Conservation (phyloP, 2,888 invertebrate species). For the Dicyrtomina minuta region DNA sequence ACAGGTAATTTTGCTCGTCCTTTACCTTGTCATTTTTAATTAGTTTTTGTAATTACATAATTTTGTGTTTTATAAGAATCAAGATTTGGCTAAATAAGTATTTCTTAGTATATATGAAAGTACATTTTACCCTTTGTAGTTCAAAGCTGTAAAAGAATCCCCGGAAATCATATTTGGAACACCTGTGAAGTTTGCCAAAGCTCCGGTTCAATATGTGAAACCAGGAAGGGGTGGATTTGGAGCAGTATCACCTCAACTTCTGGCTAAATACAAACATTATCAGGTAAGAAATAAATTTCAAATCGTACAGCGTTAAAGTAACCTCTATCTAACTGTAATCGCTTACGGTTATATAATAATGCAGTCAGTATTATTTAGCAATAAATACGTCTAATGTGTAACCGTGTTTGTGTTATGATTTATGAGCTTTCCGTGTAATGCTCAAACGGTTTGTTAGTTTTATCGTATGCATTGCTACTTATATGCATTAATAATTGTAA, state of each 20-base stretch:
- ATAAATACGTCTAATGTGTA: too few species aligned
- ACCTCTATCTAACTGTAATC: neutral
- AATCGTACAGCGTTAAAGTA: too few species aligned
- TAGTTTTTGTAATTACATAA: too few species aligned
- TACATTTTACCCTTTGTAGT: conserved; percentile 5
- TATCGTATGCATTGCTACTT: too few species aligned
- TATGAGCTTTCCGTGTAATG: too few species aligned
- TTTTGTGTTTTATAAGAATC: too few species aligned
- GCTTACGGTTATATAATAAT: neutral
- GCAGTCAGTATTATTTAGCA: neutral
- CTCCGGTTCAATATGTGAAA: neutral
- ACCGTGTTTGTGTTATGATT: too few species aligned
- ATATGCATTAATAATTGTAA: too few species aligned
- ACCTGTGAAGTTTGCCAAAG: conserved; percentile 10
- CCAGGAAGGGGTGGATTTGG: neutral
- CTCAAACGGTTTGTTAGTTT: too few species aligned
- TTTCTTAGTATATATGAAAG: too few species aligned
- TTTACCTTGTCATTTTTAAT: too few species aligned
- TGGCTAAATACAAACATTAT: conserved; percentile 33
- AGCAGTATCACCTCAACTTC: conserved; percentile 7
- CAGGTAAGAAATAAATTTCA: conserved; percentile 36
- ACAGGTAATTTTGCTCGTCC: conserved; percentile 22
- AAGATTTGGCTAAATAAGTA: neutral
- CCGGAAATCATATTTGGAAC: conserved; percentile 34
- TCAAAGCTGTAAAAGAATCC: conserved; percentile 27